Conservation (phyloP, 2,888 invertebrate genomes). For the Nebria brevicollis region DNA sequence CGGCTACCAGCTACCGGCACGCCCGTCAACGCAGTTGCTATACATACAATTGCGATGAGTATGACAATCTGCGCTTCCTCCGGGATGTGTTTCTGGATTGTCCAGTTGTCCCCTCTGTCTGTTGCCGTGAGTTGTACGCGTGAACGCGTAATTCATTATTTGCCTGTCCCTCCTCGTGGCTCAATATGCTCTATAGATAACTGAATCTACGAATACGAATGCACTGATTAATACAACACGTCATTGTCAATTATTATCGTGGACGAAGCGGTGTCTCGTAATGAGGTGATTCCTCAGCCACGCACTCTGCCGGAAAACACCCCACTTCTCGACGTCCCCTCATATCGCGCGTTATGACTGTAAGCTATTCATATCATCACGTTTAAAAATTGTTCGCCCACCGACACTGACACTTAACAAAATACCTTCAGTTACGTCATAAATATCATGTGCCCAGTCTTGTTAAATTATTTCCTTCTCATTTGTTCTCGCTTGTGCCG, state of each 20-base stretch:
- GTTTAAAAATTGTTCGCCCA: conserved; percentile 58
- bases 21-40: not conserved
- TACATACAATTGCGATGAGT: not conserved
- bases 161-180: conserved; percentile 3
- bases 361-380: conserved; percentile 60
- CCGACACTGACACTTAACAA: conserved; percentile 62
- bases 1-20: not conserved
- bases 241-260: conserved; percentile 62
- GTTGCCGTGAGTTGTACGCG: not conserved
- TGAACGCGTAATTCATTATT: conserved; percentile 10
- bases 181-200: conserved; percentile 49
- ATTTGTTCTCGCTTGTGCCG: conserved; percentile 30
- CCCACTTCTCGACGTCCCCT: conserved; percentile 12
- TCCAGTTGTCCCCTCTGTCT: not conserved
- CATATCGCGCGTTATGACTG: conserved; percentile 12
- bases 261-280: conserved; percentile 46
- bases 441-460: conserved; percentile 49
- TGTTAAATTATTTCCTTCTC: conserved; percentile 34
- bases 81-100: not conserved
- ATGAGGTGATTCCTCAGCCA: conserved; percentile 60
- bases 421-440: conserved; percentile 55
- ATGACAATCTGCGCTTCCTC: not conserved
- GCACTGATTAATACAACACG: conserved; percentile 61
- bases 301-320: conserved; percentile 57
- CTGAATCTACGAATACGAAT: conserved; percentile 55